Evolutionary conservation across 2,797 vertebrate genomes (phyloP).

Genomic region (Rhabdophis nuchalis): DNA sequence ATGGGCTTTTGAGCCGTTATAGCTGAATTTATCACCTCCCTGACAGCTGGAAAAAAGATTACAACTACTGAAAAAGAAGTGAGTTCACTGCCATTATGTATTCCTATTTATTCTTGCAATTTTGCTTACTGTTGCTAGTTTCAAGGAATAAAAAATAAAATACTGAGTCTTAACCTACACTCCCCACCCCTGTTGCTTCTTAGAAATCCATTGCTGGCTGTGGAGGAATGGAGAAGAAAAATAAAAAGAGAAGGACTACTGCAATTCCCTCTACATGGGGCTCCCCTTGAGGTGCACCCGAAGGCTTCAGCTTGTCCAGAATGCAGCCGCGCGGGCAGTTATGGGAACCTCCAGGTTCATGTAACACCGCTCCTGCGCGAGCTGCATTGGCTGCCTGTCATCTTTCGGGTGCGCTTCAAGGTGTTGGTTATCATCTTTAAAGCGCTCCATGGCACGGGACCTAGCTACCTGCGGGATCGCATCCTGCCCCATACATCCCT

Average conservation of each 20-base stretch:
- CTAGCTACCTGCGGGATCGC: too few relatives aligned
- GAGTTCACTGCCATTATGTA: neutral
- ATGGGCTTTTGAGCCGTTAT: conserved; percentile 16
- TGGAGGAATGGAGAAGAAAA: neutral
- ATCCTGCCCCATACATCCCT: too few relatives aligned
- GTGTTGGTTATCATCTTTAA: too few relatives aligned
- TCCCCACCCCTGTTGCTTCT: neutral
- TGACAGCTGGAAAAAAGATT: conserved; percentile 25
- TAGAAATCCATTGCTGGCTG: neutral
- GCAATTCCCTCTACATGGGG: too few relatives aligned
- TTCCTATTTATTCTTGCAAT: conserved; percentile 16
- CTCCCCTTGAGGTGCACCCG: too few relatives aligned
- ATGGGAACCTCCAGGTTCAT: too few relatives aligned
- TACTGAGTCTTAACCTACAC: neutral
- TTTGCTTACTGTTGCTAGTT: neutral
- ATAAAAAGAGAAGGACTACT: neutral
- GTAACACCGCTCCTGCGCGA: too few relatives aligned
- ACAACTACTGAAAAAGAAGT: conserved; percentile 5
- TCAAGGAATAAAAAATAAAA: conserved; percentile 4
- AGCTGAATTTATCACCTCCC: conserved; percentile 9
- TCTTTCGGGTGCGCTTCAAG: too few relatives aligned
- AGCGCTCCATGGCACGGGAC: too few relatives aligned
- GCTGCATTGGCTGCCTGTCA: too few relatives aligned
- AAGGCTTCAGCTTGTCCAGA: too few relatives aligned
- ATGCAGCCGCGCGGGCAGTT: too few relatives aligned